phyloP scores from a whole-genome alignment of 2,113 vertebrate species.

The cat (Felis catus) region DNA sequence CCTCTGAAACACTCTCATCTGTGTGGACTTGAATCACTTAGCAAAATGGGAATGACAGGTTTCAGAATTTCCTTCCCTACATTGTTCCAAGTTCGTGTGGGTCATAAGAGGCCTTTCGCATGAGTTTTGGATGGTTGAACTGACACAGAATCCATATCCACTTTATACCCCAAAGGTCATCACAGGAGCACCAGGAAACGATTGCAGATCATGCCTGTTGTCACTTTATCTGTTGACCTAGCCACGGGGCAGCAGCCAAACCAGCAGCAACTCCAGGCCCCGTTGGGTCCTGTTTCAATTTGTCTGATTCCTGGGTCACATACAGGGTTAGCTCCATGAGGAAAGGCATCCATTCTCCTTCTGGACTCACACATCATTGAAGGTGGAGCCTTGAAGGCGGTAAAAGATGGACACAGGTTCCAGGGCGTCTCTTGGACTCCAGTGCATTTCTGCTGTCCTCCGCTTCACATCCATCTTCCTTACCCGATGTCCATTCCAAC shows the following conservation, averaged over 20 bases:
- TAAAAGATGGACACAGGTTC: neutral
- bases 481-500: neutral
- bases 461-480: neutral
- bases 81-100: neutral
- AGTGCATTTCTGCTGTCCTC: neutral
- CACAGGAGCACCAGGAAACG: too few species aligned
- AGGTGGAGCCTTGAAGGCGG: neutral
- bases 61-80: neutral
- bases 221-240: neutral
- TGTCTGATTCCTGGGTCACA: too few species aligned
- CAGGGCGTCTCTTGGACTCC: fast-evolving
- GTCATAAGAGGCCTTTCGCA: neutral
- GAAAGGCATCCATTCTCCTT: neutral
- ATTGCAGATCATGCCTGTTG: neutral
- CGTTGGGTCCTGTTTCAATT: neutral
- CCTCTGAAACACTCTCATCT: neutral
- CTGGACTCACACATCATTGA: neutral
- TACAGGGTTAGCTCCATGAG: neutral
- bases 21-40: neutral
- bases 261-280: neutral
- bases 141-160: neutral
- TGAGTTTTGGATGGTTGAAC: neutral
- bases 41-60: neutral
- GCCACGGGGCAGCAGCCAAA: neutral
- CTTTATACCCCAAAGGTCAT: neutral